Base-by-base conservation (phyloP, 2,797 vertebrate species). In the Phalloptychus januarius region DNA sequence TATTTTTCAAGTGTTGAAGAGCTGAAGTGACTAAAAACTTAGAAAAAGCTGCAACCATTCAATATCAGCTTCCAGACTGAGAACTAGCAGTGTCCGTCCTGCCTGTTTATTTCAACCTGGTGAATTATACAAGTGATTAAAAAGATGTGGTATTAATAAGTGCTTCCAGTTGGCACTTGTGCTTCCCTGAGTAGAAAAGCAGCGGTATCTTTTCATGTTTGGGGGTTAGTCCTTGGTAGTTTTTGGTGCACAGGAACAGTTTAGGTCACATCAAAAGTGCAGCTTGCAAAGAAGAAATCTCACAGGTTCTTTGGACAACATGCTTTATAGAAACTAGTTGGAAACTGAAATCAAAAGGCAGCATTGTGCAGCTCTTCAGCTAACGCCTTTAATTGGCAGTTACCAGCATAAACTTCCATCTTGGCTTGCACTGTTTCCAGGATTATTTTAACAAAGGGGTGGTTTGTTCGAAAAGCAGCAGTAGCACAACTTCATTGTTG, bases 131-230 rank as follows among this genome's bases (percentile, higher is more conserved):
- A 33, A 20, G 31, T 73, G 18, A 16, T 3, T 79, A 58, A 13
- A 56, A 31, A 31, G 33, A 2, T 44, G 61, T 44, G 70, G 40
- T 72, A 70, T 87, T 75, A 88, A 83, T 86, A n/a, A 52, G 40
- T 36, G 38, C 72, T 77, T 54, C 86, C 79, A 77, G 52, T 52
- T 28, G 56, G 5, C 28, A 1, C 70, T 67, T 7, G 4, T 78
- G 70, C 56, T 15, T 83, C 76, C 36, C 7, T 4, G 40, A 75
- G 45, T 83, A 75, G 74, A 86, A 85, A 85, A 75, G 78, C 79
- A 82, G 76, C 76, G 15, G 67, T 72, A 50, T 79, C 63, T 79
- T 77, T 77, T 75, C 46, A 77, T 80, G 63, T 72, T 40, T 75
- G 81, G 61, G 45, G 6, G 2, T 10, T 6, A n/a, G 78, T 77